Percentiles rank a stretch among this genome's conserved stretches.
phyloP scores from a whole-genome alignment of 2,797 vertebrate species.

The Tapera naevia region DNA sequence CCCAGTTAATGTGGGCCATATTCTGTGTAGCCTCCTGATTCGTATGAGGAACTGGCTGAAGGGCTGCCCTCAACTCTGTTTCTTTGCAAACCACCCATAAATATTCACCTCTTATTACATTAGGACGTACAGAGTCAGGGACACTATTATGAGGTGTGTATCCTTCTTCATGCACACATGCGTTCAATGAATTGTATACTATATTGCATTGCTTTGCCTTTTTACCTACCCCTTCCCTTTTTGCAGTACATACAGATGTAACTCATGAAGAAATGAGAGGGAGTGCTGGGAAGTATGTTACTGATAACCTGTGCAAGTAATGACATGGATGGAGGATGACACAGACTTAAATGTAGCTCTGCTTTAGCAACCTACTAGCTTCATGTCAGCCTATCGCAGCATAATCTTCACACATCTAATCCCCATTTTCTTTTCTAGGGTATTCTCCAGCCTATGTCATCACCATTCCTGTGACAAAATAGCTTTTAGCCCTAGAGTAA shows the following conservation, averaged over 20 bases:
- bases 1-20: background rate
- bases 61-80: background rate
- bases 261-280: background rate
- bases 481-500: background rate
- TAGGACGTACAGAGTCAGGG: background rate
- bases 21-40: background rate
- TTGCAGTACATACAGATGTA: background rate
- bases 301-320: background rate
- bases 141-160: background rate
- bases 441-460: background rate
- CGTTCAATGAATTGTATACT: background rate
- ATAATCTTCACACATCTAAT: background rate
- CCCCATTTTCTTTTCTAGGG: background rate
- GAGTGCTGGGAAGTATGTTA: background rate
- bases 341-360: background rate
- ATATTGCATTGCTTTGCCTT: background rate
- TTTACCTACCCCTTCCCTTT: background rate
- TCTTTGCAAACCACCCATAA: background rate
- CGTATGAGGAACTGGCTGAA: background rate
- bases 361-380: background rate
- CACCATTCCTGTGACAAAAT: background rate
- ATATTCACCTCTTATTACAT: background rate
- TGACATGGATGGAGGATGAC: background rate
- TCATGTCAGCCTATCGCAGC: background rate
- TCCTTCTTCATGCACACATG: accelerated